Evolutionary conservation across 2,797 vertebrate species (phyloP).

Genomic region (Somateria mollissima): DNA sequence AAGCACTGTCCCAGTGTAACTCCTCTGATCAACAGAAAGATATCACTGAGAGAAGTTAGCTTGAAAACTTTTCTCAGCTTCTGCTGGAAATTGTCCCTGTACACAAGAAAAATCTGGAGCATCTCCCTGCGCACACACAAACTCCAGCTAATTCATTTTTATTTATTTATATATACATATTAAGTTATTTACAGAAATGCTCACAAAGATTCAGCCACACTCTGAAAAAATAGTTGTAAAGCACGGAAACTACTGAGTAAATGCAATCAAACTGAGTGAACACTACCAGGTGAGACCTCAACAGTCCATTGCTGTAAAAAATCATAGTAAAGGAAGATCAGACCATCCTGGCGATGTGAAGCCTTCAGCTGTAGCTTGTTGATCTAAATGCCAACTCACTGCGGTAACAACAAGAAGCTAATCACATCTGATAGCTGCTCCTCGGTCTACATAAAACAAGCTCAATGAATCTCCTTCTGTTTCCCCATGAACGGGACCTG

Average conservation of each 20-base stretch:
- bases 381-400: not conserved
- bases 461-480: not conserved
- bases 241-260: not conserved
- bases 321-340: not conserved
- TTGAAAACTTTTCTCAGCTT: constrained; percentile 19
- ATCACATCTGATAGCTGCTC: not conserved
- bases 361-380: not conserved
- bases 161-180: not conserved
- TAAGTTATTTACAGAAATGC: not conserved
- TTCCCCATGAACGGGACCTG: not conserved
- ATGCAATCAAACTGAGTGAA: not conserved
- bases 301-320: not conserved
- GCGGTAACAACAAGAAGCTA: not conserved
- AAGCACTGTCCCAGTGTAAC: constrained; percentile 38
- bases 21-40: constrained; percentile 16
- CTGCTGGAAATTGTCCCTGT: not conserved
- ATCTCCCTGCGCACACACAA: not conserved
- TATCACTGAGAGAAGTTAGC: constrained; percentile 32
- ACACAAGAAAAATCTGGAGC: not conserved
- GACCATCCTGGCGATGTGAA: not conserved
- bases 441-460: not conserved
- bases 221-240: not conserved
- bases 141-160: constrained; percentile 7
- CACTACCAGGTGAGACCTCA: not conserved
- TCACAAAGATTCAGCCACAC: not conserved